Base-by-base conservation (phyloP, 2,113 vertebrate genomes). In the Elanoides forficatus region DNA sequence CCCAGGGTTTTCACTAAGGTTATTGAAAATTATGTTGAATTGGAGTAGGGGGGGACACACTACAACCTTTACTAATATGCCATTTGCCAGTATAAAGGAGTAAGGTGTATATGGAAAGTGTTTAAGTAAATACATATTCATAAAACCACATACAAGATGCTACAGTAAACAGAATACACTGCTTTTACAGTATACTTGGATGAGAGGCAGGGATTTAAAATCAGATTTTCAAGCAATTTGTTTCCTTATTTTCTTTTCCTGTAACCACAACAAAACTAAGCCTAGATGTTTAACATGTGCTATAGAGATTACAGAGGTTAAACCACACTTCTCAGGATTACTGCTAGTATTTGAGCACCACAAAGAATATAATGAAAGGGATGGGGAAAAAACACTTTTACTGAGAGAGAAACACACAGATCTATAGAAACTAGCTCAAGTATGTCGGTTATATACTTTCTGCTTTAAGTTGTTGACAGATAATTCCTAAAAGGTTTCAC, bases 151-250 rank as follows among this genome's bases (percentile, higher is more conserved):
- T 78, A 93, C 42, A 98, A 98, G 97, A 98, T 94, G 93, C 95
- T 95, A 95, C 29, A 79, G 97, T 78, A 94, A 92, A 97, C 90
- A 97, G 56, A 98, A 95, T 65, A 83, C 84, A 91, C 88, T 96
- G 98, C 66, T 97, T 93, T 98, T 97, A 95, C 74, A 90, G 60
- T 90, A 81, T 80, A 88, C 93, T 96, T 81, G 95, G 94, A 95
- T 96, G 90, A 98, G 98, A 99, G 98, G 98, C 97, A 98, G 98
- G 92, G 93, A 98, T 91, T 93, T 62, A 92, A 95, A 96, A 79
- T 84, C 43, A 95, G 88, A 82, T 91, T 90, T 95, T 38, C 30
- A 95, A 89, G 60, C 13, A 62, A 36, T 88, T 78, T 71, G 13
- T 91, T 94, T 88, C 26, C 60, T 74, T 89, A 52, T 90, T 91